These are phyloP conservation scores for Altica lythri DNA, from an alignment of 2,888 invertebrate genomes.

Conservation along the genomic window DNA sequence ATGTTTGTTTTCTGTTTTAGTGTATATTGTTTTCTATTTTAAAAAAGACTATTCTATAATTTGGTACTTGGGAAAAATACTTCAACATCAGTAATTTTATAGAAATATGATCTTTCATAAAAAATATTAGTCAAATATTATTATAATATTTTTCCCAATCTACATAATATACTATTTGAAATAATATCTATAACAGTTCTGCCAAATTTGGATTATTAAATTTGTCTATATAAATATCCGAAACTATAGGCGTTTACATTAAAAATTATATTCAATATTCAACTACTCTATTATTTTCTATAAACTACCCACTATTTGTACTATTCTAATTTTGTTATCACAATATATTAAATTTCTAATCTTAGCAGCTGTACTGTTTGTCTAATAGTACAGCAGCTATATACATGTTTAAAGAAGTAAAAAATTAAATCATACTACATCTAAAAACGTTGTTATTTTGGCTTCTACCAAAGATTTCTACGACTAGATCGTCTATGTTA, in stretches of 20 bases:
- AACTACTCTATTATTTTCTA: constrained; percentile 32
- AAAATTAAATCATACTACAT: constrained; percentile 15
- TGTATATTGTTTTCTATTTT: no score
- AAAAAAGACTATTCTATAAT: constrained; percentile 1
- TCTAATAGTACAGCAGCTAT: constrained; percentile 15
- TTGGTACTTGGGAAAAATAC: constrained; percentile 13
- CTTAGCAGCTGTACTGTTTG: constrained; percentile 14
- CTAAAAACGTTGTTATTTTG: constrained; percentile 32
- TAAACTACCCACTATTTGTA: constrained; percentile 37
- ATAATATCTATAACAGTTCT: constrained; percentile 32
- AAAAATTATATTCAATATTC: constrained; percentile 27
- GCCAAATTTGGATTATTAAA: constrained; percentile 33
- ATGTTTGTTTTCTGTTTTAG: no score
- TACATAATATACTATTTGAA: constrained; percentile 41
- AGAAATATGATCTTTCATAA: no score
- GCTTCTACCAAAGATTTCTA: constrained; percentile 35
- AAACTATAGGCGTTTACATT: constrained; percentile 30
- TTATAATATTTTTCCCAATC: constrained; percentile 29
- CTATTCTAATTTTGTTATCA: constrained; percentile 38
- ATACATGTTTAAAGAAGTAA: constrained; percentile 24
- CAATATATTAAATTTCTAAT: constrained; percentile 26
- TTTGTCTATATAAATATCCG: constrained; percentile 29
- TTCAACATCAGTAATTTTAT: no score
- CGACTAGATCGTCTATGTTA: constrained; percentile 44
- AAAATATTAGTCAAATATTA: neutral